Evolutionary conservation across 1,140 invertebrate genomes (phyloP), one percentile per base, ranked within the genome.

Genomic region (Neotoxoptera formosana): DNA sequence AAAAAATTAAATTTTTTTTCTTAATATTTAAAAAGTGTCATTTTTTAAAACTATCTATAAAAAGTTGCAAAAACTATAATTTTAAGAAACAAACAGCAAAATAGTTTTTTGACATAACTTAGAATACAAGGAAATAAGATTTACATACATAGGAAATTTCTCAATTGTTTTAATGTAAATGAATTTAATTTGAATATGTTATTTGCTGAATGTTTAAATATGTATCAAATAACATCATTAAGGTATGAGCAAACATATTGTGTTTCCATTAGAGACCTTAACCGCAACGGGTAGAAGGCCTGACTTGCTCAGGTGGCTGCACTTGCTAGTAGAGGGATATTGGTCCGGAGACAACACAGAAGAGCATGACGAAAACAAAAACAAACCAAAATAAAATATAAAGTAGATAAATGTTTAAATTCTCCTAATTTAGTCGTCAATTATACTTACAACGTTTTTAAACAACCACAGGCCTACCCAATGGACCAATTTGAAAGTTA

Each of bases 201-300:
- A 93, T 87, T 83, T 88, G 45, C 81, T 94, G 47, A 51, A 53
- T 86, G 81, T 86, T 90, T 53, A 86, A 41, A 94, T 93, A 53
- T 93, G 41, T 67, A 88, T 93, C 34, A 48, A 93, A 83, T 89
- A 76, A 93, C 48, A 89, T 23, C 87, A 93, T 67, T 45, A 36
- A 47, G 90, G n/a, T 93, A 81, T 88, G 48, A 88, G 92, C 92
- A 88, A 93, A 93, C 92, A 93, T 89, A 89, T 93, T 91, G 89
- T 93, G 41, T 93, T 93, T 93, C 91, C 91, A 93, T 93, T 93
- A 93, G 91, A 93, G 94, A 94, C 94, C 94, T 94, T 94, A 94
- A 94, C 94, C 94, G 93, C 94, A 91, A 94, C 76, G 91, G 94
- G 94, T 94, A 94, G 94, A 67, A 94, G 94, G 94, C 93, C 94